Evolutionary conservation across 2,113 vertebrate species (phyloP), one percentile per base, ranked within the genome.

Genomic region (Phylloscopus trochiloides): DNA sequence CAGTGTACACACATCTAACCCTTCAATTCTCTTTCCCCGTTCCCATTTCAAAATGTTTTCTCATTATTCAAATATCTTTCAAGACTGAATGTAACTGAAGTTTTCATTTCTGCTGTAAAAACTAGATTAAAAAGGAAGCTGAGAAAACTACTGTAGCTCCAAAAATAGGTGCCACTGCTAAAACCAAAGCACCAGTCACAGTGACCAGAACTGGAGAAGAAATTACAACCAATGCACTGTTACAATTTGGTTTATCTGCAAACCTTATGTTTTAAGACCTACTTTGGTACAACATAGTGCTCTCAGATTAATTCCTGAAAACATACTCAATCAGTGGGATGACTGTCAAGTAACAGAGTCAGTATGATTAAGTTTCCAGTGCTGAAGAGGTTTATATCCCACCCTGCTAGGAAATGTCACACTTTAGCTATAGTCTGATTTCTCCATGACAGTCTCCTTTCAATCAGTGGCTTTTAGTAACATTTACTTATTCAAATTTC

Each of bases 161-260:
- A 51, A 61, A 96, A 95, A 61, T 86, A 85, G 38, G 67, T 93
- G 89, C 70, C 50, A 88, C 67, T 89, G 92, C 80, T 90, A 97
- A 94, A 97, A 48, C 57, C 63, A 95, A 85, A 91, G 68, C 94
- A 79, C 52, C 47, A 87, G 75, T 97, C 71, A 89, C 93, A 59
- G 63, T 97, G 62, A 94, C 97, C 86, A 98, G 97, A 98, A 95
- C 82, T 94, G 97, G 96, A 98, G 96, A 97, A 98, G 93, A 92
- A 95, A 95, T 97, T 93, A 66, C 94, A 92, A 48, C 77, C 94
- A 96, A 68, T 80, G 16, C 7, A 15, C 10, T 42, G 67, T 93
- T 94, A 89, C 25, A 75, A 36, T 45, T 63, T 81, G 20, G 86
- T 95, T 96, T 90, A 72, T 94, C 85, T 77, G 61, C 45, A 95